Evolutionary conservation across 2,888 invertebrate species (phyloP).

Genomic region (Junonia oenone): DNA sequence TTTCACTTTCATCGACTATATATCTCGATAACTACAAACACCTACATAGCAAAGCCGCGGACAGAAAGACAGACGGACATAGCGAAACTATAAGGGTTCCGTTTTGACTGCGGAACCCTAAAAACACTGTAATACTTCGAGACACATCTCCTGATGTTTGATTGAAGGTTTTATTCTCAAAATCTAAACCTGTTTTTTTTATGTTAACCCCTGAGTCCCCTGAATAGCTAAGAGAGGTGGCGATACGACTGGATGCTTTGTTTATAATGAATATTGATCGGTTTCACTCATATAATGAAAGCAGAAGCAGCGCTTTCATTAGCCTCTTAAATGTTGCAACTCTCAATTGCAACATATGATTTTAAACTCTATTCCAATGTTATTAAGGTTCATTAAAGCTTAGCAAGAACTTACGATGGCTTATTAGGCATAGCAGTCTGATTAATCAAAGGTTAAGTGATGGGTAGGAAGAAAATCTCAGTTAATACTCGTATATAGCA

Average conservation of each 20-base stretch:
- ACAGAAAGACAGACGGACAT: too few species aligned
- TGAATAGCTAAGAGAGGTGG: too few species aligned
- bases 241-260: slow-evolving; percentile 10
- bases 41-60: too few species aligned
- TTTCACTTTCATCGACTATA: too few species aligned
- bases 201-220: too few species aligned
- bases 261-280: slow-evolving; percentile 20
- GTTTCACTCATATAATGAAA: slow-evolving; percentile 18
- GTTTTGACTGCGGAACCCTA: too few species aligned
- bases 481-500: slow-evolving; percentile 2
- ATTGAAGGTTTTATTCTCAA: too few species aligned
- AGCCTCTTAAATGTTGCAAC: slow-evolving; percentile 3
- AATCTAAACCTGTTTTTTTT: too few species aligned
- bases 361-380: neutral
- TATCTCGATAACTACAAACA: too few species aligned
- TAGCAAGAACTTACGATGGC: neutral
- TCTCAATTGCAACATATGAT: neutral
- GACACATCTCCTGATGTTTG: too few species aligned
- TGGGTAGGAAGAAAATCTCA: slow-evolving; percentile 44
- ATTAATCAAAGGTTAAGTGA: slow-evolving; percentile 45
- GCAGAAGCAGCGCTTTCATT: slow-evolving; percentile 16
- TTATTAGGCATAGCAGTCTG: slow-evolving; percentile 5
- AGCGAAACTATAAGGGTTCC: too few species aligned
- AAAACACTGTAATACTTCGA: too few species aligned
- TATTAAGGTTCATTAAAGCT: neutral